Percentiles rank a stretch among this genome's conserved stretches.
Conservation (phyloP, 37 sponge, comb jelly and placozoan species). For the Bolinopsis microptera region DNA sequence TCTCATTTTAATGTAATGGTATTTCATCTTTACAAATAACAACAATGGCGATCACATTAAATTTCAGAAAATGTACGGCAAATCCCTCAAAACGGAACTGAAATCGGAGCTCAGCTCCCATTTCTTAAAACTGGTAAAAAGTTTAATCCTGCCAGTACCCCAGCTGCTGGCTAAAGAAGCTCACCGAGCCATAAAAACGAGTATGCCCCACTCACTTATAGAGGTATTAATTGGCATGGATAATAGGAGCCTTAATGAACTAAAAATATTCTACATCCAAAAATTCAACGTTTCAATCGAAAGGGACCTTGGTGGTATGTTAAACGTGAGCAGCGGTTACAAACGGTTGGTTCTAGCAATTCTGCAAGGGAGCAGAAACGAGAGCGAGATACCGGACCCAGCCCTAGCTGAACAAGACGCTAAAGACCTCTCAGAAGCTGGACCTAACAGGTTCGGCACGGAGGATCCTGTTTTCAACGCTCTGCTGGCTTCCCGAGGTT, state of each 20-base stretch:
- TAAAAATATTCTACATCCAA: not conserved
- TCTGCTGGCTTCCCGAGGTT: conserved; percentile 79
- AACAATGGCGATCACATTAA: no score
- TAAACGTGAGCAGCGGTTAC: not conserved
- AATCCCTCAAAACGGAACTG: conserved; percentile 87
- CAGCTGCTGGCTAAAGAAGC: conserved; percentile 81
- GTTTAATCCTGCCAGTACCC: conserved; percentile 76
- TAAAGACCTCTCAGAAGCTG: not conserved
- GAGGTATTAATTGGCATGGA: not conserved
- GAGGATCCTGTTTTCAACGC: conserved; percentile 72
- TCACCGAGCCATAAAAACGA: conserved; percentile 80
- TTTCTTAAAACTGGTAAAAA: conserved; percentile 75
- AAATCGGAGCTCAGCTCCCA: conserved; percentile 92
- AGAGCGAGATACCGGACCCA: not conserved
- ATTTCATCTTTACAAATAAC: no score
- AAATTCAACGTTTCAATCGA: not conserved
- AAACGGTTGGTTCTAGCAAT: not conserved
- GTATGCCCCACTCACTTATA: not conserved
- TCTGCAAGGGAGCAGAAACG: not conserved
- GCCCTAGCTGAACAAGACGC: not conserved
- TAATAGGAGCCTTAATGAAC: not conserved
- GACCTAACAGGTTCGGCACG: not conserved
- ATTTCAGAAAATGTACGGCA: conserved; percentile 35
- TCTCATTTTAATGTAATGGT: no score
- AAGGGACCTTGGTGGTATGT: not conserved